A percentile compares a stretch with the other conserved stretches of the same genome.
Conservation (phyloP, 2,113 vertebrate species). For the Ailuropoda melanoleuca region DNA sequence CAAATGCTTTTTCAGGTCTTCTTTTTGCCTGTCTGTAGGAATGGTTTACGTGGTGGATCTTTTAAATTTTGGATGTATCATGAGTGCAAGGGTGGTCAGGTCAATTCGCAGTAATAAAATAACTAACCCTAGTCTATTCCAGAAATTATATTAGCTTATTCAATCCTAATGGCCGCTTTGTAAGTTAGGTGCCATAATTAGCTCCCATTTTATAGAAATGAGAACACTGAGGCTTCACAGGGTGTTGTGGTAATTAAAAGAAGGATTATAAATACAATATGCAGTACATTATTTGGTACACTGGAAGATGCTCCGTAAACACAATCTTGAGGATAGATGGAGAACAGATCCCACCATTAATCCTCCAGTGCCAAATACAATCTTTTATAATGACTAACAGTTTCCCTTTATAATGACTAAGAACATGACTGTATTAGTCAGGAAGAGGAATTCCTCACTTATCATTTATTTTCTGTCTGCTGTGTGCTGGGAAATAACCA, state of each 20-base stretch:
- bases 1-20: not conserved
- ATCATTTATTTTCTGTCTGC: not conserved
- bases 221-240: not conserved
- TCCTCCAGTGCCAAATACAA: not conserved
- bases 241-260: constrained; percentile 7
- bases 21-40: not conserved
- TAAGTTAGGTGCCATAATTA: not conserved
- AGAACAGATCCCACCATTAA: not conserved
- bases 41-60: not conserved
- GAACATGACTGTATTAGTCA: not conserved
- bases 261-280: not conserved
- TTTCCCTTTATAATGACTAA: constrained; percentile 10
- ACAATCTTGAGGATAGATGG: not conserved
- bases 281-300: not conserved
- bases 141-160: not conserved
- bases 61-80: not conserved
- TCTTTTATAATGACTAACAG: not conserved
- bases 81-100: not conserved
- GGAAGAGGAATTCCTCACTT: not conserved
- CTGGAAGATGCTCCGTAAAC: not conserved
- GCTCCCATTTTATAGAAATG: not conserved
- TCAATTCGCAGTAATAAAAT: not conserved
- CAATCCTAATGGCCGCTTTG: not conserved
- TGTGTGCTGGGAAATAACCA: not conserved
- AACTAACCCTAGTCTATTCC: not conserved